Evolutionary conservation across 2,888 invertebrate species (phyloP), one percentile per base, ranked within the genome.

Genomic region (Spodoptera littoralis): DNA sequence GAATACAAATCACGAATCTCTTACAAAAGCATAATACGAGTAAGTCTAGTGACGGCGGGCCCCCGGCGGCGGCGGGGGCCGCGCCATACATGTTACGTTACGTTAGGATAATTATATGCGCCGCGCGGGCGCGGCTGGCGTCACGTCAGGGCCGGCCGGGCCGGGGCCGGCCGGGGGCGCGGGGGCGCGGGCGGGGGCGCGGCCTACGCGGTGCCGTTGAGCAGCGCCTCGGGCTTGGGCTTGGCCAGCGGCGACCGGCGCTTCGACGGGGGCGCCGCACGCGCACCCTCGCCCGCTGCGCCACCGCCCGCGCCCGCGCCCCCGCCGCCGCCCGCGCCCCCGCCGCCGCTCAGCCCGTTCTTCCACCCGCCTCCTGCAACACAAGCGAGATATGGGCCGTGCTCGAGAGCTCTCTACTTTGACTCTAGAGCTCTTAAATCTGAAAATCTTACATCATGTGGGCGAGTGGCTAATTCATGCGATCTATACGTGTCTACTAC

Each of bases 121-220:
- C 70, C 60, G 70, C 63, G 53, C 30, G 70, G 58, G 71, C 69
- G 70, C 64, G 24, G 48, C 54, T 51, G 70, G 62, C 62, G 63
- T 52, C 67, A 53, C 57, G 46, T 48, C 55, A 56, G 49, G 54
- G 50, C 50, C 49, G 53, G 62, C 60, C 56, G 44, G 57, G 50
- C 53, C 57, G 56, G 65, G 56, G 30, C 59, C 55, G 57, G 54
- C 60, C 50, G 49, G 52, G 48, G 27, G 66, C 63, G 58, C 53
- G 65, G 54, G 67, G 56, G 46, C 63, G 57, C 54, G 60, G 65
- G 61, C 60, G 68, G 54, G 63, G 52, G 45, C 43, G 30, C 61
- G 49, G 61, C 61, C 88, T 95, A 95, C 89, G 95, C 94, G 78
- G 96, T 95, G 92, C 96, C 96, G 91, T 96, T 96, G 79, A 96